Conservation (phyloP, 2,113 vertebrate genomes). For the Petrocephalus microphthalmus region DNA sequence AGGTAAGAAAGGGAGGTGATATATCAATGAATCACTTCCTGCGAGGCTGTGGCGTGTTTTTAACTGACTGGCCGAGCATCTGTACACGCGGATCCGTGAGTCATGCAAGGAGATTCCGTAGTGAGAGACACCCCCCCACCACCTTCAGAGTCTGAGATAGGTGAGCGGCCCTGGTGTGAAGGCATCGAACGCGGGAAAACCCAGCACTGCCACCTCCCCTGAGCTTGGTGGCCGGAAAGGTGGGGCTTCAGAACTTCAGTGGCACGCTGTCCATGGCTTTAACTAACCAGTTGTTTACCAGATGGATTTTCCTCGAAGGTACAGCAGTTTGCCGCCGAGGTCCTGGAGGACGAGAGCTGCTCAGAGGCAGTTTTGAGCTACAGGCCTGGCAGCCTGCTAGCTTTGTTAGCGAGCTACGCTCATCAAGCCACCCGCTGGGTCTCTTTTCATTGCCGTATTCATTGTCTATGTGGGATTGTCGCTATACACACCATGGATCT, state of each 20-base stretch:
- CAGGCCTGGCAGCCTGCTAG: neutral
- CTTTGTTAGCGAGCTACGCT: neutral
- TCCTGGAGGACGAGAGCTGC: neutral
- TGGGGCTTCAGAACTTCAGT: neutral
- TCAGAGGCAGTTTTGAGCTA: neutral
- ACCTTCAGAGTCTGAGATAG: neutral
- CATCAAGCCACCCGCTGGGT: neutral
- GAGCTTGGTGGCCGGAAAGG: neutral
- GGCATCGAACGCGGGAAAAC: neutral
- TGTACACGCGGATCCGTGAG: neutral
- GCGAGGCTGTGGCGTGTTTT: neutral
- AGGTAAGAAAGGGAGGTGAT: neutral
- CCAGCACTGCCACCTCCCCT: neutral
- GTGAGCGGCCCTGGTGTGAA: neutral
- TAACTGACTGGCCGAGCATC: neutral
- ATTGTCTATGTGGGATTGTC: neutral
- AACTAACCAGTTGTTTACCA: neutral
- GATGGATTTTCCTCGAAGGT: neutral
- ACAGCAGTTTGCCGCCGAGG: neutral
- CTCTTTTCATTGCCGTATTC: neutral
- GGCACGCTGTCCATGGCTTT: neutral
- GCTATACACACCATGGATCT: neutral
- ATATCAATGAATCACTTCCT: constrained; percentile 13
- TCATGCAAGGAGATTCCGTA: neutral
- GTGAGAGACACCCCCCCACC: neutral